These are phyloP conservation scores for Arrhopalites spinosus DNA, from an alignment of 2,888 invertebrate genomes.

Conservation along the genomic window DNA sequence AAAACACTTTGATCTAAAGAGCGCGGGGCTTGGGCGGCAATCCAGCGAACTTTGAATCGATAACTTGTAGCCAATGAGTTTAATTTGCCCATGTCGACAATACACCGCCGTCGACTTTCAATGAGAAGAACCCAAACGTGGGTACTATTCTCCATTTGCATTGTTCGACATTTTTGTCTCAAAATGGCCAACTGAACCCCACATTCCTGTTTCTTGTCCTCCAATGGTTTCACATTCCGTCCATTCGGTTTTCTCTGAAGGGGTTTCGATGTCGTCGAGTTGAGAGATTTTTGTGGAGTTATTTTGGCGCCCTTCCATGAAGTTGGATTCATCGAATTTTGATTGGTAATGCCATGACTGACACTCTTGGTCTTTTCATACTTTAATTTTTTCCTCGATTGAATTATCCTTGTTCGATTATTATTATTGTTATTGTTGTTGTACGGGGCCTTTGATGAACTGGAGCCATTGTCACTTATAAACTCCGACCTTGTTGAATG, in stretches of 20 bases:
- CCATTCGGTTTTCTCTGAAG: conserved; percentile 13
- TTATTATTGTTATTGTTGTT: background rate
- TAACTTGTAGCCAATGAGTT: conserved; percentile 15
- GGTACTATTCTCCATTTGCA: conserved; percentile 21
- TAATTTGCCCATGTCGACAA: conserved; percentile 32
- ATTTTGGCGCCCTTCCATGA: conserved; percentile 3
- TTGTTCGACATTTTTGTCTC: conserved; percentile 19
- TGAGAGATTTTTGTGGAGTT: conserved; percentile 17
- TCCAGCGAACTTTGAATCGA: conserved; percentile 32
- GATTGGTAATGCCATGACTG: background rate
- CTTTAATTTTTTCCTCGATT: conserved; percentile 1
- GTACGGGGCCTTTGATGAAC: background rate
- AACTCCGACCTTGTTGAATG: background rate
- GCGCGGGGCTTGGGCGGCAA: conserved; percentile 18
- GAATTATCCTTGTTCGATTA: background rate
- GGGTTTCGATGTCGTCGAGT: conserved; percentile 11
- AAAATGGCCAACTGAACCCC: conserved; percentile 16
- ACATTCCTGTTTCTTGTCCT: conserved; percentile 24
- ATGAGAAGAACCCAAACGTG: conserved; percentile 32
- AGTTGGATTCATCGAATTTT: background rate
- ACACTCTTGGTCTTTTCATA: conserved; percentile 22
- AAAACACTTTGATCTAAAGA: conserved; percentile 31
- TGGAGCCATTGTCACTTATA: background rate
- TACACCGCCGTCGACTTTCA: conserved; percentile 18
- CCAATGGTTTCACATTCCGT: background rate